Conservation (phyloP, 2,113 vertebrate species). For the Psophia crepitans region DNA sequence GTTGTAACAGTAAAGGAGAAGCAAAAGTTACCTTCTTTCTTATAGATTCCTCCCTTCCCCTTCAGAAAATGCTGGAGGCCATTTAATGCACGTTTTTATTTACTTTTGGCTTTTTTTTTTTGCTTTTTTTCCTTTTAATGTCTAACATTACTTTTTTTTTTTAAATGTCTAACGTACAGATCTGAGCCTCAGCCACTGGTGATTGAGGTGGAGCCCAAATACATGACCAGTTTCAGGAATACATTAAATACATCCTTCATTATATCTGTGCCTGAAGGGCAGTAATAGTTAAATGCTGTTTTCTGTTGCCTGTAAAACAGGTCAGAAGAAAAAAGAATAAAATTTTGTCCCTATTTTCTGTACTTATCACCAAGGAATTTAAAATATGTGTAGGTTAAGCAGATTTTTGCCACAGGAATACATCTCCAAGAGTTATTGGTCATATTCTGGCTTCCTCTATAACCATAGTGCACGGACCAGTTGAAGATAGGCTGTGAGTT, state of each 20-base stretch:
- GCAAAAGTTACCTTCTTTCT: not conserved
- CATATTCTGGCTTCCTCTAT: not conserved
- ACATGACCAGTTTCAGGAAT: not conserved
- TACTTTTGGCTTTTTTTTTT: not conserved
- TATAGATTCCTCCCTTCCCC: not conserved
- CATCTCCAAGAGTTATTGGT: not conserved
- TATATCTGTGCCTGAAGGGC: not conserved
- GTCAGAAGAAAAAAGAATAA: not conserved
- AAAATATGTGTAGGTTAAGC: not conserved
- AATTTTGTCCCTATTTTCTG: not conserved
- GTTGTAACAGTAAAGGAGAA: not conserved
- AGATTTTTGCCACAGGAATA: not conserved
- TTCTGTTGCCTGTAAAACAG: not conserved
- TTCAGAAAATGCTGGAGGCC: not conserved
- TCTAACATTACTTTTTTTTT: not conserved
- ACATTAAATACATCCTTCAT: not conserved
- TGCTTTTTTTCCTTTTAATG: not conserved
- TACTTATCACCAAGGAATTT: not conserved
- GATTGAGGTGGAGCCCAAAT: not conserved
- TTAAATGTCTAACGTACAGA: not conserved
- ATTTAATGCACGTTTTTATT: not conserved
- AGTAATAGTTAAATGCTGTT: not conserved
- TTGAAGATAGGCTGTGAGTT: not conserved
- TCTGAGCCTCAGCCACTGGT: not conserved
- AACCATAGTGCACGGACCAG: not conserved